These are phyloP conservation scores for Myopa tessellatipennis DNA, from an alignment of 2,888 invertebrate genomes.

Conservation along the genomic window DNA sequence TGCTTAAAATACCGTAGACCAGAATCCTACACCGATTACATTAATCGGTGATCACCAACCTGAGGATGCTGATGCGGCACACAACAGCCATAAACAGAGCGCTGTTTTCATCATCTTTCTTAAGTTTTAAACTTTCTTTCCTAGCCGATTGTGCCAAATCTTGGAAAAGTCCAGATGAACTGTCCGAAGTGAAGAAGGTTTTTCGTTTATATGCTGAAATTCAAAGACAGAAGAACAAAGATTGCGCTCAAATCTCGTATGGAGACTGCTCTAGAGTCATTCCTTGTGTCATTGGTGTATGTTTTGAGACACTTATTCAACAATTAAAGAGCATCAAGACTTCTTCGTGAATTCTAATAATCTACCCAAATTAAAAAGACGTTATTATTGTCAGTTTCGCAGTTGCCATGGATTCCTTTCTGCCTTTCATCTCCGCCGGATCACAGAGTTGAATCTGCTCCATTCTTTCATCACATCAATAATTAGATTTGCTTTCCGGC, in stretches of 20 bases:
- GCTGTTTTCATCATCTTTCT: slow-evolving; percentile 36
- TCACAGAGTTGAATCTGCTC: too few relatives aligned
- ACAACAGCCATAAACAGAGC: slow-evolving; percentile 37
- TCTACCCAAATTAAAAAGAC: not conserved
- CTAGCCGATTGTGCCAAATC: slow-evolving; percentile 56
- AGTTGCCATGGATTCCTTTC: too few relatives aligned
- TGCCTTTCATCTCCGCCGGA: too few relatives aligned
- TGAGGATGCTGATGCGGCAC: slow-evolving; percentile 49
- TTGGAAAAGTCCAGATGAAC: slow-evolving; percentile 59
- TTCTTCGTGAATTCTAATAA: not conserved
- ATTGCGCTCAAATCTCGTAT: not conserved
- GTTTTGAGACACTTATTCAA: not conserved
- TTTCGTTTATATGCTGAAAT: slow-evolving; percentile 62
- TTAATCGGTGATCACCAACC: slow-evolving; percentile 26
- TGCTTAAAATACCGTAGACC: too few relatives aligned
- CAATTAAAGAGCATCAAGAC: not conserved
- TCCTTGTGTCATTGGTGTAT: too few relatives aligned
- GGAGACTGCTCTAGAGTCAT: too few relatives aligned
- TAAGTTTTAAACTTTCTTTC: not conserved
- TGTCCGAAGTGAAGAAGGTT: slow-evolving; percentile 55
- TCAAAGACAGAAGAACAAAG: slow-evolving; percentile 24
- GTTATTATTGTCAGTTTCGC: too few relatives aligned
- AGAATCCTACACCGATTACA: too few relatives aligned
- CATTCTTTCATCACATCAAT: too few relatives aligned
- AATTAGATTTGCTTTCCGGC: too few relatives aligned